Base-by-base conservation (phyloP, 2,113 vertebrate genomes). In the Sterna hirundo region DNA sequence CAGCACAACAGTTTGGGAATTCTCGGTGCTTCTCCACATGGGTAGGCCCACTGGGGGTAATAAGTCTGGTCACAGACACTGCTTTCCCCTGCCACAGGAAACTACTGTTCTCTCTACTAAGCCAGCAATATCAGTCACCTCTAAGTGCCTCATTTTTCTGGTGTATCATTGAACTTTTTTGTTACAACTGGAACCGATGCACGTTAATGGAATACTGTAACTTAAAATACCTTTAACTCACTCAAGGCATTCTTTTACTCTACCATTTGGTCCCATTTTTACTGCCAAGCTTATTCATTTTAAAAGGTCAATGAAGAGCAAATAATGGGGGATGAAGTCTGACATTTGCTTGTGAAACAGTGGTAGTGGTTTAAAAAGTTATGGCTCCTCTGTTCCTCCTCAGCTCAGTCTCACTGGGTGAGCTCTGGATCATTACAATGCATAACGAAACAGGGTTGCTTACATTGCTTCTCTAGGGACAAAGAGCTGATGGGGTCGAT, bases 301-400 rank as follows among this genome's bases (percentile, higher is more conserved):
- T 85, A 61, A 94, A 96, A 96, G 58, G 86, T 93, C 71, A 69
- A 86, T 70, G 83, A 88, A 93, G 83, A 92, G 29, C 86, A 95
- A 95, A 94, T 93, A 81, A 88, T 72, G 80, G 49, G 36, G 71
- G 71, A 90, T 94, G 51, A 94, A 94, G 70, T 61, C 70, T 95
- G 94, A 92, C 62, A 86, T 93, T 95, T 95, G 71, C 91, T 74
- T 96, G 64, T 86, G 71, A 87, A 96, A 82, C 65, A 71, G 83
- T 88, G 32, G 42, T 76, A 61, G 44, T 57, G 62, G 47, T 93
- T 96, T 44, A 72, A 90, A 91, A 91, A 94, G 74, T 82, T 90
- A 47, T 0, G 2, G 61, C 70, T 96, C 88, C 55, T 90, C 57
- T 85, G 13, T 87, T 92, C 57, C 13, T 83, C 44, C 68, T 83